Evolutionary conservation across 2,113 vertebrate species (phyloP).

Genomic region (Plecturocebus donacophilus): DNA sequence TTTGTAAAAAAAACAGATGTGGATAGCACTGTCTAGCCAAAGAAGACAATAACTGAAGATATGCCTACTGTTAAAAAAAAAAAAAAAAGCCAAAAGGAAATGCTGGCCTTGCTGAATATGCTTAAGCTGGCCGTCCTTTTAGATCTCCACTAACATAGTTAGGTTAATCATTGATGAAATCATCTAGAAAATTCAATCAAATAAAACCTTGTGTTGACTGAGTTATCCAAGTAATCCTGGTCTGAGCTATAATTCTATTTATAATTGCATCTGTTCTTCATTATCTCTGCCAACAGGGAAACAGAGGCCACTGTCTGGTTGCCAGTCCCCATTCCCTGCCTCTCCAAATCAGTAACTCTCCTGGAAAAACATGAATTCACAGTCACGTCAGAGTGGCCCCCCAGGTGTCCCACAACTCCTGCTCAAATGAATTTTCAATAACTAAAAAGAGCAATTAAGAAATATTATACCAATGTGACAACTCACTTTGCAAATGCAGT

Average conservation of each 20-base stretch:
- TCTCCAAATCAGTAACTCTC: neutral
- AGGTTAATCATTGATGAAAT: constrained; percentile 75
- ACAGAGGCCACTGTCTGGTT: constrained; percentile 28
- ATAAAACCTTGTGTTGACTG: constrained; percentile 64
- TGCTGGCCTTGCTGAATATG: neutral
- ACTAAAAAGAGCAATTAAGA: neutral
- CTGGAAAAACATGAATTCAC: neutral
- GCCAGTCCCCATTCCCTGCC: neutral
- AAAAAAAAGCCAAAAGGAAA: neutral
- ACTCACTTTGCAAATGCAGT: neutral
- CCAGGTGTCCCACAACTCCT: neutral
- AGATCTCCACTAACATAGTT: constrained; percentile 59
- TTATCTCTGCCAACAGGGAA: constrained; percentile 54
- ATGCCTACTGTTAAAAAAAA: neutral
- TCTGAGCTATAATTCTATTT: constrained; percentile 71
- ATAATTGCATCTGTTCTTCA: constrained; percentile 67
- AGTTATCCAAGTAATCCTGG: constrained; percentile 66
- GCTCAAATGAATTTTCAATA: neutral
- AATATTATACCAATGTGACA: neutral
- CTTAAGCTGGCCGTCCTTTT: constrained; percentile 7
- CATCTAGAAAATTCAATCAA: constrained; percentile 75
- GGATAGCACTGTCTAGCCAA: neutral
- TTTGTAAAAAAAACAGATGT: neutral
- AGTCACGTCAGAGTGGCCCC: neutral
- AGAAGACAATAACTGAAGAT: neutral